These are phyloP conservation scores for Phytoseiulus persimilis DNA, from an alignment of 2,888 invertebrate species.

Conservation along the genomic window DNA sequence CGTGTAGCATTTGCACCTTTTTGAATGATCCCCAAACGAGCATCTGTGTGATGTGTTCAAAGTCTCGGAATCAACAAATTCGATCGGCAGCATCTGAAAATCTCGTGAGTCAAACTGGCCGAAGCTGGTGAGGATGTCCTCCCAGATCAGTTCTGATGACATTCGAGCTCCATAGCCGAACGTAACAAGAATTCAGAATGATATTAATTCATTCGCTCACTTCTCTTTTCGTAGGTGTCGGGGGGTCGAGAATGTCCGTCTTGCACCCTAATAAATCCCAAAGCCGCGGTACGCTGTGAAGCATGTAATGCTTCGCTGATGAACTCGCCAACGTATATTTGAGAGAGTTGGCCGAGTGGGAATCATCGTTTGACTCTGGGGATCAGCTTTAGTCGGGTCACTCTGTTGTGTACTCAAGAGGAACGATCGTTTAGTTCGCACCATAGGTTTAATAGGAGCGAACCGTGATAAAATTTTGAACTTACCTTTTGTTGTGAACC, in stretches of 20 bases:
- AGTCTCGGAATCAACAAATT: slow-evolving; percentile 21
- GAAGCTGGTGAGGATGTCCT: too few species aligned
- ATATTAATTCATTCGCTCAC: background rate
- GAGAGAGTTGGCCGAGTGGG: background rate
- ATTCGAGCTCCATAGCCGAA: too few species aligned
- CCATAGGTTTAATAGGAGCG: background rate
- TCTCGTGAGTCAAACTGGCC: slow-evolving; percentile 55
- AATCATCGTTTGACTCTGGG: background rate
- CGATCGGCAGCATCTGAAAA: slow-evolving; percentile 57
- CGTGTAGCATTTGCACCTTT: slow-evolving; percentile 65
- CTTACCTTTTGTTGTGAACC: background rate
- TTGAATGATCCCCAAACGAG: slow-evolving; percentile 56
- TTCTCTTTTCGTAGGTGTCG: slow-evolving; percentile 53
- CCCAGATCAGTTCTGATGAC: too few species aligned
- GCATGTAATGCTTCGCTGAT: slow-evolving; percentile 62
- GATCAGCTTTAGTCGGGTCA: background rate
- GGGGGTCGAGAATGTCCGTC: slow-evolving; percentile 66
- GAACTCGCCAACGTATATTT: slow-evolving; percentile 69
- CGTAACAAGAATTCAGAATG: too few species aligned
- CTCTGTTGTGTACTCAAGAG: background rate
- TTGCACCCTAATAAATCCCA: slow-evolving; percentile 67
- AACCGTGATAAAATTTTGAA: background rate
- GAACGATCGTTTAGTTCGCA: background rate
- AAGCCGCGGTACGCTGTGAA: slow-evolving; percentile 59
- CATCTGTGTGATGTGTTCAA: slow-evolving; percentile 64